Evolutionary conservation across 2,888 invertebrate species (phyloP).

Genomic region (Tethea ocularis): DNA sequence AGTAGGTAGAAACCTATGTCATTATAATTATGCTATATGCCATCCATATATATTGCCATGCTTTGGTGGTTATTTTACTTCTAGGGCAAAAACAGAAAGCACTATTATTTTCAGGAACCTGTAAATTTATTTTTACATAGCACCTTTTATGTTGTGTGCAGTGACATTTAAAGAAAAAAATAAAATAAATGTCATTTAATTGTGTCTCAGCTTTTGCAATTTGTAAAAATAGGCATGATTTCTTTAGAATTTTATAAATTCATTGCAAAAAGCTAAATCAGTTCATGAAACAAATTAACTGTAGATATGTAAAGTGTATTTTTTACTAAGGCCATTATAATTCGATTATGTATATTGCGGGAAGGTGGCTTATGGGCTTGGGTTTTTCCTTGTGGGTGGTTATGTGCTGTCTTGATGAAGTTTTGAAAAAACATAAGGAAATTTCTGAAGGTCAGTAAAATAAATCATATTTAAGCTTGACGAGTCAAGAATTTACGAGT

Average conservation of each 20-base stretch:
- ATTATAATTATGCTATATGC: no score
- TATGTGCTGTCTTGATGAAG: conserved; percentile 55
- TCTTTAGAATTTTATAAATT: conserved; percentile 51
- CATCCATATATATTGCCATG: no score
- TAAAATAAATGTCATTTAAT: conserved; percentile 17
- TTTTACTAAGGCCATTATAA: conserved; percentile 21
- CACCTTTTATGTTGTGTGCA: conserved; percentile 12
- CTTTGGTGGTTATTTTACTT: no score
- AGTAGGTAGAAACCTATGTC: no score
- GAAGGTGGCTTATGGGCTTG: conserved; percentile 68
- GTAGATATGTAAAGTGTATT: conserved; percentile 25
- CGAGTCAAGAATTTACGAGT: not conserved
- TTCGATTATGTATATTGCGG: conserved; percentile 71
- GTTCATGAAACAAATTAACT: conserved; percentile 44
- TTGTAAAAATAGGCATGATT: conserved; percentile 42
- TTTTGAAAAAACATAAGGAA: conserved; percentile 30
- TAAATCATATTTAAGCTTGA: no score
- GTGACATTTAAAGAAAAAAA: conserved; percentile 10
- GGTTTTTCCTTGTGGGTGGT: conserved; percentile 63
- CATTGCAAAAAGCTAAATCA: conserved; percentile 39
- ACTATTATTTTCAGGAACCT: no score
- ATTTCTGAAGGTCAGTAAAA: conserved; percentile 33
- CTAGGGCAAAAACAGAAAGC: no score
- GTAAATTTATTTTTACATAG: no score
- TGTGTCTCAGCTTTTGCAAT: conserved; percentile 42